Evolutionary conservation across 64 coral and sea anemone genomes (phyloP).

Genomic region (Cladopsammia gracilis): DNA sequence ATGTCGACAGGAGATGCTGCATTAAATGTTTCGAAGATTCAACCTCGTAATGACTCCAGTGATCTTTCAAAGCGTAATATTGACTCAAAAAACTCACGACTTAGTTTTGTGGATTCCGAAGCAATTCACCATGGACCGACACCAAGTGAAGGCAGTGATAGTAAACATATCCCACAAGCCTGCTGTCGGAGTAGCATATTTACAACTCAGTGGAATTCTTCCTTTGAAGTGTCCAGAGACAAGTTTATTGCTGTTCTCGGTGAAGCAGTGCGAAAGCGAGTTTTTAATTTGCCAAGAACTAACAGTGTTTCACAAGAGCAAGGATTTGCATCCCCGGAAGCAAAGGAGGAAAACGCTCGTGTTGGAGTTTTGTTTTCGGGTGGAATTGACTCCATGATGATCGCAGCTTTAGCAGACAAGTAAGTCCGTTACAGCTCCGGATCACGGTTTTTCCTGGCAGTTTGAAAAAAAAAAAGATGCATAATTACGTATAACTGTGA

Average conservation of each 20-base stretch:
- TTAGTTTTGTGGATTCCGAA: neutral
- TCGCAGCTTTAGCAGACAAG: slow-evolving; percentile 93
- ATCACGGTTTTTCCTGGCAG: too few species aligned
- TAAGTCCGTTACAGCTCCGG: neutral
- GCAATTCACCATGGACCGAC: neutral
- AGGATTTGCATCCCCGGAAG: neutral
- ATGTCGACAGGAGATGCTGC: neutral
- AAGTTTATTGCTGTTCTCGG: slow-evolving; percentile 68
- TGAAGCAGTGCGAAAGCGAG: slow-evolving; percentile 87
- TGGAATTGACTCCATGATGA: slow-evolving; percentile 96
- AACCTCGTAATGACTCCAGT: neutral
- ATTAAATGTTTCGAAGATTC: neutral
- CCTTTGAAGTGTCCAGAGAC: slow-evolving; percentile 26
- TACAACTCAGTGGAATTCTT: neutral
- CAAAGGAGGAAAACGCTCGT: neutral
- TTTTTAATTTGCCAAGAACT: slow-evolving; percentile 84
- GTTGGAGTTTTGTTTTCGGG: slow-evolving; percentile 96
- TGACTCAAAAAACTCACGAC: neutral
- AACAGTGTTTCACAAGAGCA: neutral
- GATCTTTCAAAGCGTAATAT: neutral
- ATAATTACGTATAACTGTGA: too few species aligned
- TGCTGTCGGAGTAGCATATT: neutral
- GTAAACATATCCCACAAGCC: neutral
- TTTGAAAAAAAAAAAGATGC: too few species aligned
- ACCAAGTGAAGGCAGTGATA: neutral